Evolutionary conservation across 2,888 invertebrate species (phyloP).

Genomic region (Andrena bicolor): DNA sequence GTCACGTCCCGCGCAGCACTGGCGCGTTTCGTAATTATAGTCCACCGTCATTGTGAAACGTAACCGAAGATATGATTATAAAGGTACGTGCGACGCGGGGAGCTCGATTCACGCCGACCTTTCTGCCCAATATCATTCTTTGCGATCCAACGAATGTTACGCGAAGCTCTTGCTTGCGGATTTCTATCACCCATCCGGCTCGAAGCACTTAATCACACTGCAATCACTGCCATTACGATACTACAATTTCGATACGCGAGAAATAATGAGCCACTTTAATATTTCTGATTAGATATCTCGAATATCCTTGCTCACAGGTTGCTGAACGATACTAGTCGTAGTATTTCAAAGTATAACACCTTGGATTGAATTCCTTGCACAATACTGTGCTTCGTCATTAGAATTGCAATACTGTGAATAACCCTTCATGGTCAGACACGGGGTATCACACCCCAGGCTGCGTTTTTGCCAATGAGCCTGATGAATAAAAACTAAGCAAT

Average conservation of each 20-base stretch:
- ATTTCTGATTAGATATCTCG: too few species aligned
- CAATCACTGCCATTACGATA: not conserved
- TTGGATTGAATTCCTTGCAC: too few species aligned
- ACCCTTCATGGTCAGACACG: too few species aligned
- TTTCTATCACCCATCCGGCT: not conserved
- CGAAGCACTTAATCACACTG: slow-evolving; percentile 8
- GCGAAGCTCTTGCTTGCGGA: not conserved
- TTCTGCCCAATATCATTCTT: not conserved
- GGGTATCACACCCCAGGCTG: too few species aligned
- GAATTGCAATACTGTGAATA: too few species aligned
- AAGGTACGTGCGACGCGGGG: slow-evolving; percentile 37
- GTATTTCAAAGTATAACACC: too few species aligned
- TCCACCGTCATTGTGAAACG: slow-evolving; percentile 23
- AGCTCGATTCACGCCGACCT: slow-evolving; percentile 10
- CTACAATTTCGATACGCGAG: not conserved
- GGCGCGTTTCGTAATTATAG: slow-evolving; percentile 56
- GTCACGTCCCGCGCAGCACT: slow-evolving; percentile 29
- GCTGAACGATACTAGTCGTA: too few species aligned
- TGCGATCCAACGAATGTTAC: not conserved
- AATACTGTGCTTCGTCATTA: too few species aligned
- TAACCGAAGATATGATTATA: slow-evolving; percentile 52
- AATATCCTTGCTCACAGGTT: too few species aligned
- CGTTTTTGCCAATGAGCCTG: too few species aligned
- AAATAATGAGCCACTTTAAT: too few species aligned
- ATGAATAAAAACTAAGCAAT: too few species aligned